A percentile compares a stretch with the other conserved stretches of the same genome.
These are phyloP conservation scores for Craterocephalus amniculus DNA, from an alignment of 2,797 vertebrate genomes.

Conservation along the genomic window DNA sequence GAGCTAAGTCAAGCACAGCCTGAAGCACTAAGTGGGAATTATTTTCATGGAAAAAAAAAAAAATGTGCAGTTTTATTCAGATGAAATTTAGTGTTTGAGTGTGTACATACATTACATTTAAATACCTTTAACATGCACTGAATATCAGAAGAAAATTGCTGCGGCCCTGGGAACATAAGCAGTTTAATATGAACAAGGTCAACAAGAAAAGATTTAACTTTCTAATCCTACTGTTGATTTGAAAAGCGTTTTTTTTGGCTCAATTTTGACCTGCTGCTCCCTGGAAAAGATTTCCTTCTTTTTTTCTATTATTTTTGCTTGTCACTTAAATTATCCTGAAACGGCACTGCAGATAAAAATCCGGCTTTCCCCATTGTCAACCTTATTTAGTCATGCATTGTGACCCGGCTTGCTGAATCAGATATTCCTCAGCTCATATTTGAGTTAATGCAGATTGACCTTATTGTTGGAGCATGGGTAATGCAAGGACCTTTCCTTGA, in stretches of 20 bases:
- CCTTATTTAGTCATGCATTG: conserved; percentile 17
- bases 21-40: conserved; percentile 36
- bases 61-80: conserved; percentile 35
- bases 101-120: conserved; percentile 18
- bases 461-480: neutral
- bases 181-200: conserved; percentile 42
- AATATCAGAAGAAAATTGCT: conserved; percentile 30
- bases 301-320: neutral
- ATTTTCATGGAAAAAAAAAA: conserved; percentile 8
- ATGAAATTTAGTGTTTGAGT: conserved; percentile 42
- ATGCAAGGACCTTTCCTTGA: conserved; percentile 18
- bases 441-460: conserved; percentile 1
- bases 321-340: conserved; percentile 12
- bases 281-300: neutral
- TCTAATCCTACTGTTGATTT: conserved; percentile 22
- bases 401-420: conserved; percentile 15
- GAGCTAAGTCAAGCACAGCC: conserved; percentile 56
- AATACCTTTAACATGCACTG: conserved; percentile 18
- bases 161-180: conserved; percentile 14
- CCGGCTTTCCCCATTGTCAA: conserved; percentile 8
- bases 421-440: conserved; percentile 16
- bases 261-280: conserved; percentile 4
- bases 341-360: conserved; percentile 6
- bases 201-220: conserved; percentile 2
- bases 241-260: neutral